Evolutionary conservation across 2,888 invertebrate genomes (phyloP).

Genomic region (Eilema depressum): DNA sequence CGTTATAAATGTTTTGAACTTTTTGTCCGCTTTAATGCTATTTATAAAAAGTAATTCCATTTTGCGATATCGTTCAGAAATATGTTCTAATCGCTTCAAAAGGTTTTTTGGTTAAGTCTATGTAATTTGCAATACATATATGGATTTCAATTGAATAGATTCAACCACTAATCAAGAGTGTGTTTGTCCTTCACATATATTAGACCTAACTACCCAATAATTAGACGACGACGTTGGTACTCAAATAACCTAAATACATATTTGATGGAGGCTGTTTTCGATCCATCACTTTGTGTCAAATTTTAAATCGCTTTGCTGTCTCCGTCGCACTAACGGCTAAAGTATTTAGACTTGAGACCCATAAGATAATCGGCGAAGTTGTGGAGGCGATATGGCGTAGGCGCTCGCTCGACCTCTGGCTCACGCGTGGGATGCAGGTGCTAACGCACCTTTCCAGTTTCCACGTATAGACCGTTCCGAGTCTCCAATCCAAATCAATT

Average conservation of each 20-base stretch:
- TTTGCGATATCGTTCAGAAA: constrained; percentile 22
- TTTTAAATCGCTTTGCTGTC: constrained; percentile 40
- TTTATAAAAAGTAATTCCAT: constrained; percentile 22
- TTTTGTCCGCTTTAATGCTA: constrained; percentile 17
- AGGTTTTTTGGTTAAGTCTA: too few species aligned
- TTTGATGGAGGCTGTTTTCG: constrained; percentile 25
- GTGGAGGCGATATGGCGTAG: constrained; percentile 64
- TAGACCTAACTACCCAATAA: not conserved
- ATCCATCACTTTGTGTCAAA: constrained; percentile 47
- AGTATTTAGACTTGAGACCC: constrained; percentile 26
- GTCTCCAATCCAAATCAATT: constrained; percentile 56
- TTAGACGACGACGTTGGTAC: constrained; percentile 10
- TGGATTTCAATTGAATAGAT: not conserved
- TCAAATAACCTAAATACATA: constrained; percentile 25
- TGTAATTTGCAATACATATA: too few species aligned
- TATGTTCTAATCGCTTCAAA: not conserved
- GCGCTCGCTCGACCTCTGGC: constrained; percentile 75
- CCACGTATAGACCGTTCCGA: constrained; percentile 62
- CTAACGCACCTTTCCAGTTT: constrained; percentile 82
- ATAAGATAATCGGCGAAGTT: constrained; percentile 44
- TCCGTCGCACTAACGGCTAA: constrained; percentile 37
- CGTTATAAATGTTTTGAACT: constrained; percentile 17
- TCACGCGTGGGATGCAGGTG: constrained; percentile 81
- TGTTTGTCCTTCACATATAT: not conserved
- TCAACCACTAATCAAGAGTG: not conserved